Evolutionary conservation across 2,888 invertebrate species (phyloP).

Genomic region (Anorthoa munda): DNA sequence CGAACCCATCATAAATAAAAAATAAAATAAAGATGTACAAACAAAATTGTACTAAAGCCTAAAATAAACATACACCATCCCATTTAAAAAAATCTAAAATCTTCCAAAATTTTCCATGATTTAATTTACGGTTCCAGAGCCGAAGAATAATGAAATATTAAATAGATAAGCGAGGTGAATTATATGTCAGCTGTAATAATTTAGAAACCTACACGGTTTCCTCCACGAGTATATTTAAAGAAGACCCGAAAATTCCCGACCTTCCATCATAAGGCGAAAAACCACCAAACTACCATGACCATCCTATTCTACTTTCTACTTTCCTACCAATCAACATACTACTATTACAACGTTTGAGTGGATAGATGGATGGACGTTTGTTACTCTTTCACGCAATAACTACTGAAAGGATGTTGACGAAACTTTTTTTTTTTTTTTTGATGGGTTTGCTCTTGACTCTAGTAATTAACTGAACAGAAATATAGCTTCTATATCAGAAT

Average conservation of each 20-base stretch:
- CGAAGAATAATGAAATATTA: neutral
- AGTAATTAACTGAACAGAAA: too few species aligned
- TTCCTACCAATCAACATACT: too few species aligned
- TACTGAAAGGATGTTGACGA: too few species aligned
- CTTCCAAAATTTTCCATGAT: neutral
- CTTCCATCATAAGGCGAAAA: neutral
- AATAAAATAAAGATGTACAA: neutral
- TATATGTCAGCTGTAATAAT: neutral
- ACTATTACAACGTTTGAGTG: too few species aligned
- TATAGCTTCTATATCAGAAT: too few species aligned
- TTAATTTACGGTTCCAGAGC: neutral
- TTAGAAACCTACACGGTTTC: slow-evolving; percentile 1
- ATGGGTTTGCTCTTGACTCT: too few species aligned
- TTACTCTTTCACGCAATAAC: too few species aligned
- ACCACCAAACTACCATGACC: neutral
- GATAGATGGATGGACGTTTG: too few species aligned
- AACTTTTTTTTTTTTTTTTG: too few species aligned
- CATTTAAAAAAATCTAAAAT: neutral
- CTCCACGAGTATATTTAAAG: neutral
- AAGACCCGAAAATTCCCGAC: neutral
- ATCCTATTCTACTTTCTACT: neutral
- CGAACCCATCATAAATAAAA: too few species aligned
- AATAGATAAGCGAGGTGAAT: neutral
- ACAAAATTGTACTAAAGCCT: neutral
- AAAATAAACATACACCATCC: neutral